Evolutionary conservation across 2,113 vertebrate species (phyloP).

Genomic region (Podarcis raffonei): DNA sequence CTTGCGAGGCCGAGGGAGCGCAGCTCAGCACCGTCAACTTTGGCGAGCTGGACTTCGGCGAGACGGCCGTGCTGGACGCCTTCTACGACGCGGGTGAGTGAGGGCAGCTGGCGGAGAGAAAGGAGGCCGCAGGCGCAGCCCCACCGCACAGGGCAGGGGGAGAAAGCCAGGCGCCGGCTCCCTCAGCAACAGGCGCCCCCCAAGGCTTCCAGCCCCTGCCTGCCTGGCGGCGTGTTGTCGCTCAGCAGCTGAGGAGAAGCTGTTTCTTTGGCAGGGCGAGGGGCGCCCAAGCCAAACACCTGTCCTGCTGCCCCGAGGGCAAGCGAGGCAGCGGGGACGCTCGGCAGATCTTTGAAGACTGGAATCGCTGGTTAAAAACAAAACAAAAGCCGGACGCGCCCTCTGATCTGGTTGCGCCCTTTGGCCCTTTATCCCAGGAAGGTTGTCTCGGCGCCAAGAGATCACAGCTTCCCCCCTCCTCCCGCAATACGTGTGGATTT

Average conservation of each 20-base stretch:
- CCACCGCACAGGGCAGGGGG: not conserved
- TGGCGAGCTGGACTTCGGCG: constrained; percentile 89
- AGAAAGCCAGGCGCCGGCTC: not conserved
- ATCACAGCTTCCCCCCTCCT: not conserved
- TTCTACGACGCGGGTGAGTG: constrained; percentile 92
- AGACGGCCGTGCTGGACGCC: constrained; percentile 87
- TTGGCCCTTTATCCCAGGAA: not conserved
- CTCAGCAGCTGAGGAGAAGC: too few relatives aligned
- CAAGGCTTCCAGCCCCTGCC: too few relatives aligned
- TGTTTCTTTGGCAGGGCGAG: not conserved
- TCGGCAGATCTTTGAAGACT: not conserved
- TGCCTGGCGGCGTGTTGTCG: too few relatives aligned
- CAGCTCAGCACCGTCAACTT: constrained; percentile 86
- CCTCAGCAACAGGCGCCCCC: not conserved
- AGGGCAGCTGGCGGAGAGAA: accelerated
- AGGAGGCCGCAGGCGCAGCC: not conserved
- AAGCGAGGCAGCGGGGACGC: not conserved
- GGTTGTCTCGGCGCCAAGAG: not conserved
- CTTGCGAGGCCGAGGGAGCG: constrained; percentile 87
- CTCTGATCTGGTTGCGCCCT: not conserved
- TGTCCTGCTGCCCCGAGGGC: not conserved
- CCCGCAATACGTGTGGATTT: not conserved
- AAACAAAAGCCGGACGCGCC: not conserved
- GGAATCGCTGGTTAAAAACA: not conserved
- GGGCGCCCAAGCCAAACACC: not conserved